A percentile compares a stretch with the other conserved stretches of the same genome.
phyloP scores from a whole-genome alignment of 2,113 vertebrate species.

The Saguinus midas region DNA sequence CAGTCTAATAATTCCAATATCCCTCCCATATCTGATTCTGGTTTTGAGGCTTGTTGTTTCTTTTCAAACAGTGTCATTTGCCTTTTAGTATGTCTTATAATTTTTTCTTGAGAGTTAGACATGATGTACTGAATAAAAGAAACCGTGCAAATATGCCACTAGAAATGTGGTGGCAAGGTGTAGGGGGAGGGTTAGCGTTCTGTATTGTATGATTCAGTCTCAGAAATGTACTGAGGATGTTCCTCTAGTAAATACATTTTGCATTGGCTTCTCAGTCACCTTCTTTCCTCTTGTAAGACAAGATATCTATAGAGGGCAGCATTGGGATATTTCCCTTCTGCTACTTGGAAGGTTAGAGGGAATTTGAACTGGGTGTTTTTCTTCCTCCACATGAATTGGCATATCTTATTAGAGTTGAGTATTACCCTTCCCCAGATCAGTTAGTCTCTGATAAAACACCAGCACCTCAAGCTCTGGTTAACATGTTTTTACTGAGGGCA shows the following conservation, averaged over 20 bases:
- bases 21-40: neutral
- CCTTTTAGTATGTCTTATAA: neutral
- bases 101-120: neutral
- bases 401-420: neutral
- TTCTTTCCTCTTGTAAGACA: neutral
- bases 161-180: neutral
- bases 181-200: neutral
- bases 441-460: neutral
- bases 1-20: neutral
- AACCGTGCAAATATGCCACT: neutral
- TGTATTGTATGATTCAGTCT: neutral
- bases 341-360: neutral
- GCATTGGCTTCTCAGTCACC: neutral
- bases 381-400: neutral
- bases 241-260: neutral
- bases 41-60: neutral
- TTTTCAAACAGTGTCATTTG: neutral
- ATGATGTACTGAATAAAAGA: neutral
- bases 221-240: neutral
- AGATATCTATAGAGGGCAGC: neutral
- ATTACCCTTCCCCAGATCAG: neutral
- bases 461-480: neutral
- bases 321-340: neutral
- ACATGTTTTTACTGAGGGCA: neutral
- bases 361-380: neutral